These are phyloP conservation scores for Mercenaria mercenaria DNA, from an alignment of 1,140 invertebrate genomes.

Conservation along the genomic window DNA sequence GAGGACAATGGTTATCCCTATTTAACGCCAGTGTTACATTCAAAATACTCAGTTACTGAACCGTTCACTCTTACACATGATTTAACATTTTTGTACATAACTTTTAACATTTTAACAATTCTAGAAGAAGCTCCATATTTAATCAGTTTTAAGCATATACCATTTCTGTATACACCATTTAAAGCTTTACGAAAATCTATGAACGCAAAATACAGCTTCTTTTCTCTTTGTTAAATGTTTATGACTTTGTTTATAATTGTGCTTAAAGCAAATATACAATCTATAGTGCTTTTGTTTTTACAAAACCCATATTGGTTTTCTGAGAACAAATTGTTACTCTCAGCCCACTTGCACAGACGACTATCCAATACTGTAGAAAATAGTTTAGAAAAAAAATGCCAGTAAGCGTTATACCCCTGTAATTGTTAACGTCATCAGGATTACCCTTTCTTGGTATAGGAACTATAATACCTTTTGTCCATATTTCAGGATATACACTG, in stretches of 20 bases:
- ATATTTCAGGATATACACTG: slow-evolving; percentile 24
- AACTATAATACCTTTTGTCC: slow-evolving; percentile 47
- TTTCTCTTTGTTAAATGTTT: slow-evolving; percentile 1
- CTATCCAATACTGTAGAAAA: slow-evolving; percentile 42
- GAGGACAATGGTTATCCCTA: slow-evolving; percentile 49
- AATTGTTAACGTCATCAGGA: slow-evolving; percentile 55
- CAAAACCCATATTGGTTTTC: slow-evolving; percentile 42
- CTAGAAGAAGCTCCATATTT: too few species aligned
- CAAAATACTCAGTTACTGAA: too few species aligned
- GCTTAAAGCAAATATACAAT: slow-evolving; percentile 48
- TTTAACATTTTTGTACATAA: too few species aligned
- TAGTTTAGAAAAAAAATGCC: slow-evolving; percentile 30
- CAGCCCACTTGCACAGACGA: background rate
- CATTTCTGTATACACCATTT: too few species aligned
- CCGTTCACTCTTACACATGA: too few species aligned
- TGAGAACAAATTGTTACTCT: background rate
- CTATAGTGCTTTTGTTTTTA: too few species aligned
- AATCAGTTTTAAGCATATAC: too few species aligned
- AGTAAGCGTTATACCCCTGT: slow-evolving; percentile 40
- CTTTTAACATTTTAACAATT: too few species aligned
- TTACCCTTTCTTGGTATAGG: slow-evolving; percentile 54
- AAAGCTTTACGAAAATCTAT: slow-evolving; percentile 26
- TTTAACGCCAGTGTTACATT: background rate
- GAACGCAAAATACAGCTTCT: slow-evolving; percentile 40
- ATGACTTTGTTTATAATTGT: slow-evolving; percentile 24